These are phyloP conservation scores for Iselma pallidipennis DNA, from an alignment of 2,888 invertebrate species.

Conservation along the genomic window DNA sequence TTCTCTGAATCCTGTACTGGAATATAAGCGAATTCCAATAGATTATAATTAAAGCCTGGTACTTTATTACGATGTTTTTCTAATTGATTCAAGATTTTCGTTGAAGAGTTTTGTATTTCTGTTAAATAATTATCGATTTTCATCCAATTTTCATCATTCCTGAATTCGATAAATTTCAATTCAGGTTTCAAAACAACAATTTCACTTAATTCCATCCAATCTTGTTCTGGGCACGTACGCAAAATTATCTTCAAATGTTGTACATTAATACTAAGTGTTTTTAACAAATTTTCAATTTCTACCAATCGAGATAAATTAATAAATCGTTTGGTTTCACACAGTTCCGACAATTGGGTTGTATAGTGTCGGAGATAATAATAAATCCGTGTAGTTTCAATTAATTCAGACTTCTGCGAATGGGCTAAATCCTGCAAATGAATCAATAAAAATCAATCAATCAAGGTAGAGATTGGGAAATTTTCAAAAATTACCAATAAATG, in stretches of 20 bases:
- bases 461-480: slow-evolving; percentile 4
- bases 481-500: slow-evolving; percentile 68
- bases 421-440: slow-evolving; percentile 62
- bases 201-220: slow-evolving; percentile 38
- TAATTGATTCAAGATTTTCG: slow-evolving; percentile 35
- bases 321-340: slow-evolving; percentile 42
- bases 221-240: slow-evolving; percentile 62
- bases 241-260: slow-evolving; percentile 70
- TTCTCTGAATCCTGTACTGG: slow-evolving; percentile 30
- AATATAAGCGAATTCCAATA: slow-evolving; percentile 39
- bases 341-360: slow-evolving; percentile 51
- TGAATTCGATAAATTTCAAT: slow-evolving; percentile 39
- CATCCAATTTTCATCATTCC: slow-evolving; percentile 45
- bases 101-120: slow-evolving; percentile 24
- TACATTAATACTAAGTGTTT: slow-evolving; percentile 52
- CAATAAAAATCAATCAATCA: slow-evolving; percentile 3
- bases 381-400: slow-evolving; percentile 62
- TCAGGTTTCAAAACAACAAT: slow-evolving; percentile 42
- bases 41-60: slow-evolving; percentile 37
- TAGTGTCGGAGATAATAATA: slow-evolving; percentile 63
- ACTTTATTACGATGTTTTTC: slow-evolving; percentile 36
- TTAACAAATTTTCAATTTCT: not conserved
- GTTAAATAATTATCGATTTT: slow-evolving; percentile 34
- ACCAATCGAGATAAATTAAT: slow-evolving; percentile 39
- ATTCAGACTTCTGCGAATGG: slow-evolving; percentile 66